Base-by-base conservation (phyloP, 2,888 invertebrate genomes). In the Myopa tessellatipennis region DNA sequence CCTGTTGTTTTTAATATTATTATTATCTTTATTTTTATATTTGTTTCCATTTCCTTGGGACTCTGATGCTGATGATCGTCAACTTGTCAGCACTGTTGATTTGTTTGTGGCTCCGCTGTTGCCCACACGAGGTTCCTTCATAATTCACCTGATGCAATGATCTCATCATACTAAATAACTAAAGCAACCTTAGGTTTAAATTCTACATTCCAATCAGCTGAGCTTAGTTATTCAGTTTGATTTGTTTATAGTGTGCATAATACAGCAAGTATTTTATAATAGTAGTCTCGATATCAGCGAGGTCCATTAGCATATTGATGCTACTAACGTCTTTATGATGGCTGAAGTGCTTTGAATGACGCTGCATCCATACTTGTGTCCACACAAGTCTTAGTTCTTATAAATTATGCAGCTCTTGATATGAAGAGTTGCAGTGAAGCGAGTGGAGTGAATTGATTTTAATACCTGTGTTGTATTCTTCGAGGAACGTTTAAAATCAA, bases 111-210 rank as follows among this genome's bases (percentile, higher is more conserved):
- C 38, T 74, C 40, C 34, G 16, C 34, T 61, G 7, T 45, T 40
- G 60, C 55, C 16, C 12, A 55, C 16, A 26, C 12, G 16, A 18
- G 68, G 5, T 58, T 61, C 40, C 75, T 69, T 69, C 40, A 69
- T 61, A 75, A 75, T 45, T 75, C 75, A 75, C 68, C 75, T 69
- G 75, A 75, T 45, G 18, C 68, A 40, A 52, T 75, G 68, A 69
- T 75, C 69, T 69, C 60, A 75, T 75, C 75, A 75, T 75, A 61
- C 45, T 45, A n/a, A 55, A 26, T 40, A 67, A 52, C 52, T 14
- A 8, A 10, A 36, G 4, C 70, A 14, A 26, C 65, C 6, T 65
- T 65, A 65, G 38, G 3, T 38, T 36, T 36, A 34, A 36, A 4
- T 38, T 65, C 36, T 10, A 38, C 38, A 65, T 65, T 65, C 36